Conservation (phyloP, 2,113 vertebrate species). For the Nicator chloris region DNA sequence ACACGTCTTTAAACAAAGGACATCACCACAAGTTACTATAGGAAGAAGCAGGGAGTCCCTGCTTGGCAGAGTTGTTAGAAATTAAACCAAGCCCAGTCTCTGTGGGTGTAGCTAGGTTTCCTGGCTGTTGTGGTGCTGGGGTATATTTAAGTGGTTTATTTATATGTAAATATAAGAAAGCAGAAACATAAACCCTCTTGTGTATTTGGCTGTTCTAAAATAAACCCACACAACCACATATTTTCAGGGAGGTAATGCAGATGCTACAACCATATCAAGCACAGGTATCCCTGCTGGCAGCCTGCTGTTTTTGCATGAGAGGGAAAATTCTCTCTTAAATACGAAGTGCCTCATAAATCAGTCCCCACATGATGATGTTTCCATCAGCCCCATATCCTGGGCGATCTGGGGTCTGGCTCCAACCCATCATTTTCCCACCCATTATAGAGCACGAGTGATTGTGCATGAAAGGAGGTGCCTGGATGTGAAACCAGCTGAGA, state of each 20-base stretch:
- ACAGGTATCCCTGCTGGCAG: accelerated
- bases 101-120: not conserved
- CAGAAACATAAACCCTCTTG: not conserved
- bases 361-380: accelerated
- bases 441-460: not conserved
- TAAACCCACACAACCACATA: not conserved
- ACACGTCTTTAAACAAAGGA: accelerated
- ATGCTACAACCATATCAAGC: not conserved
- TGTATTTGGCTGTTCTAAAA: not conserved
- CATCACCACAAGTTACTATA: accelerated
- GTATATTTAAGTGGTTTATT: not conserved
- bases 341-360: not conserved
- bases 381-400: not conserved
- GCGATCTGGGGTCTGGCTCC: not conserved
- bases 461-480: not conserved
- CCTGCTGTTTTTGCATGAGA: not conserved
- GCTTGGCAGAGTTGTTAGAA: not conserved
- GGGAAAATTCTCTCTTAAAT: not conserved
- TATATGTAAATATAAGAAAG: not conserved
- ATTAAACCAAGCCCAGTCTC: not conserved
- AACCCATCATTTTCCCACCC: not conserved
- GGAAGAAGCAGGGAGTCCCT: not conserved
- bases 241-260: not conserved
- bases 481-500: constrained; percentile 44
- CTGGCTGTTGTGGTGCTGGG: not conserved